A percentile compares a stretch with the other conserved stretches of the same genome.
Evolutionary conservation across 2,888 invertebrate species (phyloP).

Genomic region (Epistrophe grossulariae): DNA sequence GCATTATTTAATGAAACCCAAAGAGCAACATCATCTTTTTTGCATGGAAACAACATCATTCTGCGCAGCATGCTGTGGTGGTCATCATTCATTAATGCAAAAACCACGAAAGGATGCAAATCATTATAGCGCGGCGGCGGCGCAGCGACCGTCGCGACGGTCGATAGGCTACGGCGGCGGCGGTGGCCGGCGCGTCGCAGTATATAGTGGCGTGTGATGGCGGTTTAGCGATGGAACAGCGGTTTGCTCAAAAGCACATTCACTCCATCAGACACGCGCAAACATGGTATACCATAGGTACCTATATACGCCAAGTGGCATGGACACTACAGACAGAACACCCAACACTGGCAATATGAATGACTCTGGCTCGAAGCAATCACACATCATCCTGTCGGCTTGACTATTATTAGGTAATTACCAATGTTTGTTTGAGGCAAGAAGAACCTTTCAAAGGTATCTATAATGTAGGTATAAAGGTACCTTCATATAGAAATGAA

Average conservation of each 20-base stretch:
- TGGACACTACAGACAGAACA: constrained; percentile 12
- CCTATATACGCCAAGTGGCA: background rate
- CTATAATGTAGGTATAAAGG: background rate
- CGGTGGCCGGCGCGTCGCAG: background rate
- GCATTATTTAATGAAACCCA: constrained; percentile 71
- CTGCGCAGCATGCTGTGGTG: constrained; percentile 50
- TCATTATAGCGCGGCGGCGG: constrained; percentile 51
- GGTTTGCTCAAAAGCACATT: constrained; percentile 36
- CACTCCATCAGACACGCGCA: constrained; percentile 43
- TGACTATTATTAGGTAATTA: constrained; percentile 76
- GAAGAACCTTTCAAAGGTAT: constrained; percentile 23
- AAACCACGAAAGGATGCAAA: constrained; percentile 75
- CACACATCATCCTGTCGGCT: constrained; percentile 76
- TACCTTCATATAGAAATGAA: background rate
- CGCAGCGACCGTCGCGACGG: background rate
- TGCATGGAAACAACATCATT: constrained; percentile 38
- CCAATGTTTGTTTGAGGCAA: constrained; percentile 72
- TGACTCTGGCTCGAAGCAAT: constrained; percentile 71
- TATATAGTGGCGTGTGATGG: background rate
- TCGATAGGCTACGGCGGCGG: background rate
- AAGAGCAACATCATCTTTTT: constrained; percentile 62
- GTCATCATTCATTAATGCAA: constrained; percentile 73
- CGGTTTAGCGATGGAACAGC: constrained; percentile 12
- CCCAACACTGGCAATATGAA: constrained; percentile 43
- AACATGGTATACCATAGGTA: constrained; percentile 15